Percentiles rank a stretch among this genome's conserved stretches.
These are phyloP conservation scores for Synchiropus splendidus DNA, from an alignment of 2,113 vertebrate species.

Conservation along the genomic window DNA sequence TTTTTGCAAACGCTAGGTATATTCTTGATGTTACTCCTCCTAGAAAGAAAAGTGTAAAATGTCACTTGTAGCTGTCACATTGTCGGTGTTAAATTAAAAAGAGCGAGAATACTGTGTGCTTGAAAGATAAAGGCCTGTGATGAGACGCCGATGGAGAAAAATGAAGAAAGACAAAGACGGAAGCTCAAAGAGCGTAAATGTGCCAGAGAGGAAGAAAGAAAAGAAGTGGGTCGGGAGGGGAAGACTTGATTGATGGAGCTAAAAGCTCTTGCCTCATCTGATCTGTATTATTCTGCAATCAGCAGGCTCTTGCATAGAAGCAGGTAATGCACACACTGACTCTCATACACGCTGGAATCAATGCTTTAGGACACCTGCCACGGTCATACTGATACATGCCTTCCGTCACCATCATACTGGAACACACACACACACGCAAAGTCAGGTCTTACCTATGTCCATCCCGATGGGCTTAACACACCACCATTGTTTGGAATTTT, in stretches of 20 bases:
- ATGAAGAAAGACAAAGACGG: constrained; percentile 5
- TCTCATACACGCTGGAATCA: constrained; percentile 8
- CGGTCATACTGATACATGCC: no score
- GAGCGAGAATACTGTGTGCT: constrained; percentile 12
- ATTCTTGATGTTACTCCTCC: constrained; percentile 9
- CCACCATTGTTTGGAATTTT: no score
- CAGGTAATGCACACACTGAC: constrained; percentile 8
- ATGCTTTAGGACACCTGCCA: no score
- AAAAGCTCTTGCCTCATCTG: constrained; percentile 67
- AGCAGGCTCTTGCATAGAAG: constrained; percentile 23
- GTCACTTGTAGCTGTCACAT: constrained; percentile 28
- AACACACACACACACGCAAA: no score
- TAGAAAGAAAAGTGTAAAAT: constrained; percentile 20
- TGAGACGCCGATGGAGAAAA: constrained; percentile 9
- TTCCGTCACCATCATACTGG: no score
- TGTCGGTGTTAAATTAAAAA: constrained; percentile 27
- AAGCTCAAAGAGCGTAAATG: constrained; percentile 21
- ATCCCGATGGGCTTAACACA: no score
- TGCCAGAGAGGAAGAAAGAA: constrained; percentile 15
- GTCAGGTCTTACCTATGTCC: no score
- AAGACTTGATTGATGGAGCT: constrained; percentile 60
- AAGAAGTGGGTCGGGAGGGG: constrained; percentile 8
- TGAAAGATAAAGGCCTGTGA: constrained; percentile 36
- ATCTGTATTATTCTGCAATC: constrained; percentile 62
- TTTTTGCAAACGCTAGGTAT: background rate